Evolutionary conservation across 2,888 invertebrate genomes (phyloP), one percentile per base, ranked within the genome.

Genomic region (Eilema caniola): DNA sequence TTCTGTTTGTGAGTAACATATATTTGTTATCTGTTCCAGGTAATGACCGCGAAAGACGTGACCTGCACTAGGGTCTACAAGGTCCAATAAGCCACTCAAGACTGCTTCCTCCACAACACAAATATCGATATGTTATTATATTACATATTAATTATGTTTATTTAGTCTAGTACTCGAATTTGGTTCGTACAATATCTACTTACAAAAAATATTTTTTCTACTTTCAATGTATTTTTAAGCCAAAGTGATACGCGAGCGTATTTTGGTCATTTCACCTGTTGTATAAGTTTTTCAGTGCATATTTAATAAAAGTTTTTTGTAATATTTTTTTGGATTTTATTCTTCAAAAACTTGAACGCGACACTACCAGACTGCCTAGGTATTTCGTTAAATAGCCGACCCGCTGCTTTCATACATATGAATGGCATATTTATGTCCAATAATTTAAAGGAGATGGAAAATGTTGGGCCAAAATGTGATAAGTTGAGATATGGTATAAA

Each of bases 51-150:
- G 24, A 97, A 97, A 84, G 96, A 97, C 84, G 95, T 98, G 63
- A 96, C 96, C 75, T 97, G 97, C 94, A 97, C 97, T 86, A 95
- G 98, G 86, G 91, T 96, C 79, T 98, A 98, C 96, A 97, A 97
- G 88, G 93, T 95, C 80, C 95, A 96, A 86, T 96, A 96, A 95
- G 83, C 75, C 64, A 72, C 59, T 72, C 25, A 92, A 94, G 93
- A 93, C 93, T 94, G 93, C 86, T 85, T 80, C 84, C 85, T 80
- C 80, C 33, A 82, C 89, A 91, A 88, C 92, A 90, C 90, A 90
- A 90, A 89, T 93, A 89, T 87, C 82, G 79, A 81, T 87, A 84
- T 82, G 66, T 62, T 47, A 78, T 69, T 31, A 78, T 69, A 61
- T 16, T 53, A 56, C 47, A 31, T 78, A 81, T 88, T 91, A 92